Conservation (phyloP, 1,140 invertebrate genomes). For the Polypedilum vanderplanki region DNA sequence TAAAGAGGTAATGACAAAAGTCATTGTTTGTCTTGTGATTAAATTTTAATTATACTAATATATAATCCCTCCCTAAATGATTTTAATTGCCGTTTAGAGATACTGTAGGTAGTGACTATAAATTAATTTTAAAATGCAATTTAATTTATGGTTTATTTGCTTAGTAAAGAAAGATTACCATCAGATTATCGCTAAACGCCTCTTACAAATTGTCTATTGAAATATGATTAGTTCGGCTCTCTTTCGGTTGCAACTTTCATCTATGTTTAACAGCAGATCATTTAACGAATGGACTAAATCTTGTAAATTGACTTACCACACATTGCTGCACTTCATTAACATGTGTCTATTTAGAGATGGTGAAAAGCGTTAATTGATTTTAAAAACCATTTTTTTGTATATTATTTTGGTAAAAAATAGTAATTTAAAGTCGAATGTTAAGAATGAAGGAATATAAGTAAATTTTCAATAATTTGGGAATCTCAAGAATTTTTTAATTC, state of each 20-base stretch:
- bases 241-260: background rate
- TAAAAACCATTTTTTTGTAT: too few relatives aligned
- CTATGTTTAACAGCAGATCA: background rate
- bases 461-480: too few relatives aligned
- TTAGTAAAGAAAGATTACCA: background rate
- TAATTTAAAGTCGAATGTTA: too few relatives aligned
- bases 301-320: background rate
- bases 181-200: background rate
- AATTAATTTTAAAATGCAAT: slow-evolving; percentile 15
- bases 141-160: slow-evolving; percentile 21
- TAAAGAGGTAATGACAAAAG: background rate
- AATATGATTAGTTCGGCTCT: background rate
- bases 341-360: background rate
- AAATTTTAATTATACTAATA: background rate
- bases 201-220: background rate
- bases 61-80: background rate
- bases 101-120: background rate
- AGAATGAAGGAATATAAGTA: too few relatives aligned
- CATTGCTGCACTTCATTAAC: background rate
- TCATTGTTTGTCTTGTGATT: background rate
- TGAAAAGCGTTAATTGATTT: slow-evolving; percentile 6
- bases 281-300: background rate
- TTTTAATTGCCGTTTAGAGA: background rate
- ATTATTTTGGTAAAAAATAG: too few relatives aligned
- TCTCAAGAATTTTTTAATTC: too few relatives aligned